Base-by-base conservation (phyloP, 2,113 vertebrate species). In the Stictonetta naevosa region DNA sequence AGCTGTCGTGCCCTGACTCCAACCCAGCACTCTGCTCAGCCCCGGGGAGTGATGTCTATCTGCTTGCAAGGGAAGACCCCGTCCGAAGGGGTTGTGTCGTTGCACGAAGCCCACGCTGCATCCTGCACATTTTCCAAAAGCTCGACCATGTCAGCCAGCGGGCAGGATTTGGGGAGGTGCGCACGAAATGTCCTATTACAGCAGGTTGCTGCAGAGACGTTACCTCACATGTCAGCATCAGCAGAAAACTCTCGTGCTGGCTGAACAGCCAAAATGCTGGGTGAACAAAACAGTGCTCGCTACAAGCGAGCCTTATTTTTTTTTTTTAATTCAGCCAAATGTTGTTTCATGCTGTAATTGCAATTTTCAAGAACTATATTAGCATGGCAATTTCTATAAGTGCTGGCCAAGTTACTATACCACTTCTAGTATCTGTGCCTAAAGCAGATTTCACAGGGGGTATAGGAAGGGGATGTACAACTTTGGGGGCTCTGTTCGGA, bases 311-410 rank as follows among this genome's bases (percentile, higher is more conserved):
- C 26, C 36, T 64, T 44, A 36, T 20, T 46, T 36, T 42, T 40
- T 62, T 53, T 48, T 12, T 76, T 76, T 0, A 28, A 78, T 31
- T 3, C 76, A 75, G 86, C 93, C 92, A 90, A 95, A 78, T 78
- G 86, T 95, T 90, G 75, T 95, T 97, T 95, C 95, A 97, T 90
- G 96, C 95, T 97, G 95, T 96, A 96, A 97, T 96, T 95, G 96
- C 79, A 78, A 96, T 97, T 97, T 97, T 96, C 95, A 96, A 74
- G 90, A 95, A 44, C 34, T 53, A 19, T 86, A 93, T 91, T 80
- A 88, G 96, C 77, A 53, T 96, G 96, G 92, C 93, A 86, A 87
- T 38, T 89, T 58, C 29, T 80, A 38, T 23, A 86, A 93, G 71
- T 34, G 80, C 68, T 3, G 1, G 93, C 94, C 96, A 97, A 95